Evolutionary conservation across 2,888 invertebrate genomes (phyloP).

Genomic region (Chaitophorus viminalis): DNA sequence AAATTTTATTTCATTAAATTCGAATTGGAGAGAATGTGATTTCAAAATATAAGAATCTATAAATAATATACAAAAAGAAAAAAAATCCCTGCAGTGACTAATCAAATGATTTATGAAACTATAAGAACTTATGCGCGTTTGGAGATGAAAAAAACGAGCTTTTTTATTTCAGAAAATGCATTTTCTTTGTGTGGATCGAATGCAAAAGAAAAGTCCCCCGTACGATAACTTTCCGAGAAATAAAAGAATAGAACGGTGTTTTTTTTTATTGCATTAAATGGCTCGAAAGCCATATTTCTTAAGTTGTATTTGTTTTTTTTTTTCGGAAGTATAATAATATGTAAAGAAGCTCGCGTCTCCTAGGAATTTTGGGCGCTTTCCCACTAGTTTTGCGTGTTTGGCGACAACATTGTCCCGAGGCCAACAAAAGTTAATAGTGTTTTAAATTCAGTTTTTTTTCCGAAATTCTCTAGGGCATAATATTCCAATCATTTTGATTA

Average conservation of each 20-base stretch:
- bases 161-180: background rate
- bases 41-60: no score
- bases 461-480: conserved; percentile 47
- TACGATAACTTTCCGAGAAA: conserved; percentile 12
- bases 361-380: conserved; percentile 44
- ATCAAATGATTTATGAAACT: conserved; percentile 16
- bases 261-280: conserved; percentile 42
- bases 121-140: conserved; percentile 3
- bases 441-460: conserved; percentile 54
- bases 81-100: background rate
- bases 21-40: no score
- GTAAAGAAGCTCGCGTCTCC: conserved; percentile 44
- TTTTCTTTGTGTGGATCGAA: background rate
- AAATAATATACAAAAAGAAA: no score
- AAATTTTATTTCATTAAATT: background rate
- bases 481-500: conserved; percentile 46
- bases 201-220: background rate
- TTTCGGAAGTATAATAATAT: conserved; percentile 43
- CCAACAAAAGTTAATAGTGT: conserved; percentile 50
- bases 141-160: background rate
- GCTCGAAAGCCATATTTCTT: conserved; percentile 13
- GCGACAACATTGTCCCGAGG: conserved; percentile 31
- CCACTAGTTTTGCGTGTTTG: background rate
- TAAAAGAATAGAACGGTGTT: background rate
- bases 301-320: conserved; percentile 45